Evolutionary conservation across 2,888 invertebrate species (phyloP).

Genomic region (Drosophila nr. perissopoda): DNA sequence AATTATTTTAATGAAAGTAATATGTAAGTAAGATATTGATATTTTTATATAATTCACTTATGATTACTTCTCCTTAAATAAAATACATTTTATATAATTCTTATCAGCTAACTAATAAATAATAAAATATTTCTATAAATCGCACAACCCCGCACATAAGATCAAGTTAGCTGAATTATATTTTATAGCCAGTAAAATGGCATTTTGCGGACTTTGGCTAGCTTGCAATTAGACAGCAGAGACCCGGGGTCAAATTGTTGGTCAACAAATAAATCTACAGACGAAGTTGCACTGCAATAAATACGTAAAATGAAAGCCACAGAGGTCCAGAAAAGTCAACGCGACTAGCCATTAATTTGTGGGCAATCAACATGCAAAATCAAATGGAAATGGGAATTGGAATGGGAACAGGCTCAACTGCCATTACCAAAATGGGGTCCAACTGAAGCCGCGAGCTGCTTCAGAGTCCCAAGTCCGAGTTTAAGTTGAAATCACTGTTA

Average conservation of each 20-base stretch:
- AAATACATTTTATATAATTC: not conserved
- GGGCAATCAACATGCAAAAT: slow-evolving; percentile 68
- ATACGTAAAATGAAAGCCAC: slow-evolving; percentile 29
- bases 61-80: not conserved
- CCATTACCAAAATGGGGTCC: slow-evolving; percentile 4
- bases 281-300: slow-evolving; percentile 8
- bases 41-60: not conserved
- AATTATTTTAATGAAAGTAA: not conserved
- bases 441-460: not conserved
- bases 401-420: not conserved
- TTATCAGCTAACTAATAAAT: slow-evolving; percentile 34
- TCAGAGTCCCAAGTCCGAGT: slow-evolving; percentile 11
- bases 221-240: slow-evolving; percentile 49
- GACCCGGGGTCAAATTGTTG: slow-evolving; percentile 11
- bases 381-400: slow-evolving; percentile 35
- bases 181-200: not conserved
- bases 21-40: not conserved
- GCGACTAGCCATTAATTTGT: slow-evolving; percentile 63
- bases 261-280: slow-evolving; percentile 14
- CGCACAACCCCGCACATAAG: not conserved
- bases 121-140: slow-evolving; percentile 2
- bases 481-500: slow-evolving; percentile 11
- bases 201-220: slow-evolving; percentile 30
- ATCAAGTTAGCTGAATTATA: not conserved
- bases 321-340: slow-evolving; percentile 45